phyloP scores from a whole-genome alignment of 1,140 invertebrate genomes.

The Riptortus pedestris region DNA sequence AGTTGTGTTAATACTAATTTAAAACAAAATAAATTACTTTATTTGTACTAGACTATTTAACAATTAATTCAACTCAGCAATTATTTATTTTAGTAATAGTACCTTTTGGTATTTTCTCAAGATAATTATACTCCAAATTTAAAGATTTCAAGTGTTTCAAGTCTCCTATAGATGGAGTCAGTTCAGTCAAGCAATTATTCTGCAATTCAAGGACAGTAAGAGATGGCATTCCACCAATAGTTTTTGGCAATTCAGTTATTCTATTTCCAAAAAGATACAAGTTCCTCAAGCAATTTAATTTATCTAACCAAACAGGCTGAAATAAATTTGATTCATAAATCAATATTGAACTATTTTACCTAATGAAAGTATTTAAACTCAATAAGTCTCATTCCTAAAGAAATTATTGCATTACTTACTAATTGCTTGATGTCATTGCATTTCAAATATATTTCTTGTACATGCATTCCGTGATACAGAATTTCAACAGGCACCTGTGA shows the following conservation, averaged over 20 bases:
- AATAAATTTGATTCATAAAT: not conserved
- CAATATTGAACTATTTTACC: not conserved
- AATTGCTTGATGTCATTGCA: constrained; percentile 7
- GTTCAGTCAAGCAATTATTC: constrained; percentile 3
- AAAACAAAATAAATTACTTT: too few relatives aligned
- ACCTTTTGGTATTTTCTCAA: constrained; percentile 8
- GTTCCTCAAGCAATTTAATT: not conserved
- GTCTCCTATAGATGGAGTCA: constrained; percentile 1
- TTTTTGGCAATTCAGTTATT: not conserved
- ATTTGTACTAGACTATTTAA: too few relatives aligned
- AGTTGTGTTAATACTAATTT: too few relatives aligned
- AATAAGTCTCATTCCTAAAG: too few relatives aligned
- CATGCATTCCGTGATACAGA: constrained; percentile 2
- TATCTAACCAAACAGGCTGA: constrained; percentile 4
- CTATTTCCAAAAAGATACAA: not conserved
- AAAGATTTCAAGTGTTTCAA: not conserved
- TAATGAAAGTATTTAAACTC: not conserved
- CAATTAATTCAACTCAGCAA: too few relatives aligned
- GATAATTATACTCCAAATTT: constrained; percentile 2
- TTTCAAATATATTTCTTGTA: constrained; percentile 10
- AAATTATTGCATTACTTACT: not conserved
- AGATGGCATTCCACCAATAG: not conserved
- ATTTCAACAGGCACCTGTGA: constrained; percentile 1
- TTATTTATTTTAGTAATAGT: too few relatives aligned
- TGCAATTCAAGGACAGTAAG: not conserved